Conservation (phyloP, 2,113 vertebrate genomes). For the Coptodon bakossiorum region DNA sequence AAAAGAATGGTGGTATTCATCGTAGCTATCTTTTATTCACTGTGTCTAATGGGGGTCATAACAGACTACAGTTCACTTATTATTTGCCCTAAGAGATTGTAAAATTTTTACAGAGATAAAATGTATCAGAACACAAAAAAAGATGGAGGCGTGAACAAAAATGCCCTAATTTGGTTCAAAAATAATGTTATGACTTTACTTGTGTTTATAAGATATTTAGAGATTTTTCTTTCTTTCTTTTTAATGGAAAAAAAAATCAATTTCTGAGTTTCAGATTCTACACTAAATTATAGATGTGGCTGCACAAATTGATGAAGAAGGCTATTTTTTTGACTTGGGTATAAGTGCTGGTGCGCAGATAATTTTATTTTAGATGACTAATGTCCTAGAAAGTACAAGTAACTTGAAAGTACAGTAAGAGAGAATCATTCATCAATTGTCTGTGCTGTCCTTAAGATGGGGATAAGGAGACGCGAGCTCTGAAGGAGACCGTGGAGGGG, state of each 20-base stretch:
- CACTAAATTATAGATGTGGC: not conserved
- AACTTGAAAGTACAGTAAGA: conserved; percentile 49
- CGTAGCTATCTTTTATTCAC: conserved; percentile 47
- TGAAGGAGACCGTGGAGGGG: conserved; percentile 55
- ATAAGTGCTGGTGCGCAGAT: not conserved
- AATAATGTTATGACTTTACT: not conserved
- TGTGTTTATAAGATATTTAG: not conserved
- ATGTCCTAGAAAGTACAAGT: conserved; percentile 10
- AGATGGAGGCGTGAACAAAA: not conserved
- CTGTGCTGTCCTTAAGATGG: conserved; percentile 28
- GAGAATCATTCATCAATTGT: conserved; percentile 43
- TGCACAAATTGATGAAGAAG: not conserved
- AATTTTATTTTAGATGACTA: not conserved
- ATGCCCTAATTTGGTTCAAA: not conserved
- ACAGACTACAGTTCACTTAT: conserved; percentile 24
- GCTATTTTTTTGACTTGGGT: not conserved
- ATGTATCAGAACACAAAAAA: not conserved
- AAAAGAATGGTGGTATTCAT: conserved; percentile 21
- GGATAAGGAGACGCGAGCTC: conserved; percentile 32
- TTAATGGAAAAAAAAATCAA: not conserved
- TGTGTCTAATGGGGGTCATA: conserved; percentile 22
- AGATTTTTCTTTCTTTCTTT: not conserved
- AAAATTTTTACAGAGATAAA: conserved; percentile 27
- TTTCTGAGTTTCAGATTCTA: not conserved
- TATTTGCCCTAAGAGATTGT: conserved; percentile 40